A percentile compares a stretch with the other conserved stretches of the same genome.
phyloP scores from a whole-genome alignment of 2,113 vertebrate species.

The Grallaria varia region DNA sequence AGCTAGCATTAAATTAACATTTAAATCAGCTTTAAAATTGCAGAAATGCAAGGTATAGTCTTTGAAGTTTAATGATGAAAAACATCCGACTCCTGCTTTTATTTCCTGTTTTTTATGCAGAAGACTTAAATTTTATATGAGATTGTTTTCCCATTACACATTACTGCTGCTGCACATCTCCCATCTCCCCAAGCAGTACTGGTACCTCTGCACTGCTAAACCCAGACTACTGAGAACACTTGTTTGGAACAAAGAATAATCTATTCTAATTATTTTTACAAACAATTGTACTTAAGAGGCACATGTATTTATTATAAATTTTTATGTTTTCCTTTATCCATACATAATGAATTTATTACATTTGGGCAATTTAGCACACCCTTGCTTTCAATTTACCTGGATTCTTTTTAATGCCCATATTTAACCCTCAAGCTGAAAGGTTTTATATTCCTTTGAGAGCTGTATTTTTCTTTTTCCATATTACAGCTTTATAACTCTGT shows the following conservation, averaged over 20 bases:
- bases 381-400: conserved; percentile 4
- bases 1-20: neutral
- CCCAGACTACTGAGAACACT: neutral
- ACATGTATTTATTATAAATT: neutral
- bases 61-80: neutral
- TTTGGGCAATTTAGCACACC: neutral
- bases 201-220: neutral
- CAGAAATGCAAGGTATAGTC: neutral
- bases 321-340: neutral
- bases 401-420: neutral
- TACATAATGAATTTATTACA: conserved; percentile 25
- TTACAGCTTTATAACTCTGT: neutral
- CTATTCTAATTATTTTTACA: neutral
- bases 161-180: neutral
- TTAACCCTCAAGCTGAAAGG: conserved; percentile 1
- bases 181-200: neutral
- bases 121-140: conserved; percentile 22
- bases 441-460: neutral
- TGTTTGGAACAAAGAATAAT: neutral
- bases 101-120: conserved; percentile 2
- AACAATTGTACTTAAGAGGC: neutral
- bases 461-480: neutral
- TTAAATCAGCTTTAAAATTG: conserved; percentile 15
- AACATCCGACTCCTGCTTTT: neutral
- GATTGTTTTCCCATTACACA: neutral